Evolutionary conservation across 2,797 vertebrate genomes (phyloP).

Genomic region (Epinephelus coioides): DNA sequence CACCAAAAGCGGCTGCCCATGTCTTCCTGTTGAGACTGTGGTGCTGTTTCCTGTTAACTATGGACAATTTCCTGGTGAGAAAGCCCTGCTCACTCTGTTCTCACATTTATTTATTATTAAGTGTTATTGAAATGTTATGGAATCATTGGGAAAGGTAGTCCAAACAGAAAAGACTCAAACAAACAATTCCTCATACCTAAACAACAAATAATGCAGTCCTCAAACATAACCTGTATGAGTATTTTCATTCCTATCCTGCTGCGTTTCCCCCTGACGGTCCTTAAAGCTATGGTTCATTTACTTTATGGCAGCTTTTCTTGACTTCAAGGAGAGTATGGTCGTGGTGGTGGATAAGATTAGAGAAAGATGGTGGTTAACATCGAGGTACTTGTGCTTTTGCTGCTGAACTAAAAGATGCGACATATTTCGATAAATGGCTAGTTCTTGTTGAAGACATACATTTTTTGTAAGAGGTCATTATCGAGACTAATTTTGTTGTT

Average conservation of each 20-base stretch:
- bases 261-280: too few species aligned
- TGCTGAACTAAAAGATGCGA: not conserved
- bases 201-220: not conserved
- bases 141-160: not conserved
- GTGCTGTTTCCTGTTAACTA: constrained; percentile 65
- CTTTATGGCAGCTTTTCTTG: not conserved
- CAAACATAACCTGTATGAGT: not conserved
- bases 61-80: constrained; percentile 62
- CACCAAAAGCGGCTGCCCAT: constrained; percentile 33
- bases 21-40: constrained; percentile 68
- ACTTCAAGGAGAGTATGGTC: not conserved
- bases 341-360: not conserved
- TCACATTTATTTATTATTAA: not conserved
- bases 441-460: too few species aligned
- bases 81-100: not conserved
- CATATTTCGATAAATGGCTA: not conserved
- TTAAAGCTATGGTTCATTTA: not conserved
- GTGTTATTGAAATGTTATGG: not conserved
- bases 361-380: not conserved
- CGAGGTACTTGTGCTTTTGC: not conserved
- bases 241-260: not conserved
- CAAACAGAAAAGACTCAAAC: not conserved
- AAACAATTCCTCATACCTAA: not conserved
- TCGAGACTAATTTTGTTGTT: too few species aligned
- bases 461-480: too few species aligned